These are phyloP conservation scores for human (Homo sapiens) DNA, from an alignment of 2,113 vertebrate species.

Conservation along the genomic window GRCh38 chr5:178366001-178366500, in stretches of 20 bases:
- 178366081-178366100: not conserved
- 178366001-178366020: not conserved
- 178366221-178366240: not conserved
- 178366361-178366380: not conserved
- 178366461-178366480: not conserved
- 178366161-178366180: not conserved
- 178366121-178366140: not conserved
- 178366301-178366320: fast-evolving
- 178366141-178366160: not conserved
- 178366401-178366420: not conserved
- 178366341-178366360: not conserved
- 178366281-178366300: not conserved
- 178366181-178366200: not conserved
- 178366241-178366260: not conserved
- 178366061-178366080: not conserved
- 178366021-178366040: not conserved
- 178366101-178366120: not conserved
- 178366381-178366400: not conserved
- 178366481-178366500: not conserved
- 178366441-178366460: not conserved
- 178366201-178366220: not conserved
- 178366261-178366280: fast-evolving
- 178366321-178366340: not conserved
- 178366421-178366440: fast-evolving
- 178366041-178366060: not conserved